Conservation (phyloP, 2,888 invertebrate species). For the Lapara coniferarum region DNA sequence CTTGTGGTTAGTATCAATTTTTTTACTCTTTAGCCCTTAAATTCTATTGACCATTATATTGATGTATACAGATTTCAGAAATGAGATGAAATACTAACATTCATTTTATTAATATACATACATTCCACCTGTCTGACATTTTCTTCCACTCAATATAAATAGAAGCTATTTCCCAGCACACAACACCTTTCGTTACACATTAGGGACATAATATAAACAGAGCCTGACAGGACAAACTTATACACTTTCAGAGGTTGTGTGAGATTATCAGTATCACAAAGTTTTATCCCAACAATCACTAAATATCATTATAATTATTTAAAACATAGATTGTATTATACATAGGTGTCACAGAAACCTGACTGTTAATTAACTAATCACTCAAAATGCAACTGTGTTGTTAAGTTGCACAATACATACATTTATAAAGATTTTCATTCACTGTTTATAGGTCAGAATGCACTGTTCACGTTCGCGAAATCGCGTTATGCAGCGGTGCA, state of each 20-base stretch:
- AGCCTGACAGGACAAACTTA: neutral
- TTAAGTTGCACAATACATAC: neutral
- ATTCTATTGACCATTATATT: too few species aligned
- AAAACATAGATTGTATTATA: too few species aligned
- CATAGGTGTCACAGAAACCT: too few species aligned
- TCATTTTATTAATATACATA: neutral
- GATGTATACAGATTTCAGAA: too few species aligned
- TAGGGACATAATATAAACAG: neutral
- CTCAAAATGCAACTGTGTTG: neutral
- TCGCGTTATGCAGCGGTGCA: conserved; percentile 1
- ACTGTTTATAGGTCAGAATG: neutral
- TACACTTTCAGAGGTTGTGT: neutral
- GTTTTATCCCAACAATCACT: too few species aligned
- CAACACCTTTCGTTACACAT: neutral
- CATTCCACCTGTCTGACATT: conserved; percentile 7
- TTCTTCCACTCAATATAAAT: conserved; percentile 1
- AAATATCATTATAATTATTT: too few species aligned
- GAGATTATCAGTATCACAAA: neutral
- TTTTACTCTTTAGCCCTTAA: too few species aligned
- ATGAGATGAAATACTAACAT: neutral
- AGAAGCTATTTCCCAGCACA: neutral
- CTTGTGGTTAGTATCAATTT: too few species aligned
- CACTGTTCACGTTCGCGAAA: neutral
- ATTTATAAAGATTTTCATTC: neutral
- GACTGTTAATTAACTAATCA: too few species aligned